These are phyloP conservation scores for Salmo trutta DNA, from an alignment of 2,797 vertebrate genomes.

Conservation along the genomic window DNA sequence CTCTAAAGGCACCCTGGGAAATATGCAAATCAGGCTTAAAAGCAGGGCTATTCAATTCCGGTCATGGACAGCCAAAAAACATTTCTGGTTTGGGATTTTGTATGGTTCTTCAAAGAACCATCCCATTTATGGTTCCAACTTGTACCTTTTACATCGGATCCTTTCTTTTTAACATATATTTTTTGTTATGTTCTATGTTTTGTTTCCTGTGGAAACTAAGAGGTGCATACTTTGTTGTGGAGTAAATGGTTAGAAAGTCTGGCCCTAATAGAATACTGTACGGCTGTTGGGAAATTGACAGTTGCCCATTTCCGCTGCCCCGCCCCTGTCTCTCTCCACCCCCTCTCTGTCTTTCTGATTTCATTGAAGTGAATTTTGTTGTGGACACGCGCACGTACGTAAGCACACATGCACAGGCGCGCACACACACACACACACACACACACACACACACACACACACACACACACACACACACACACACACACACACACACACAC, in stretches of 20 bases:
- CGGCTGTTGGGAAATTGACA: conserved; percentile 65
- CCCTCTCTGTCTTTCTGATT: background rate
- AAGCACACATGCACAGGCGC: background rate
- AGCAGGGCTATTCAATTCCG: too few relatives aligned
- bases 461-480: too few relatives aligned
- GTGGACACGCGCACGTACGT: background rate
- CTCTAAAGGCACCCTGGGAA: too few relatives aligned
- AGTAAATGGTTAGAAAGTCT: background rate
- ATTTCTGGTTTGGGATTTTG: too few relatives aligned
- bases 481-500: too few relatives aligned
- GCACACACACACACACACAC: too few relatives aligned
- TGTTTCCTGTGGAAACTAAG: conserved; percentile 12
- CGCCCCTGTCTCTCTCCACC: conserved; percentile 17
- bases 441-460: too few relatives aligned
- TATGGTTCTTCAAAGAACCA: too few relatives aligned
- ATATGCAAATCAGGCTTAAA: too few relatives aligned
- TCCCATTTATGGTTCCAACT: too few relatives aligned
- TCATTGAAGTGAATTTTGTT: background rate
- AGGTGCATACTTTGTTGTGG: background rate
- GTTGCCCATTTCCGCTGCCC: conserved; percentile 30
- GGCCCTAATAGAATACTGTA: background rate
- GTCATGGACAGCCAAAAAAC: too few relatives aligned
- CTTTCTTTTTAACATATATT: background rate
- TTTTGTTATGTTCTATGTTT: background rate
- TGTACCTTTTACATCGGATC: background rate